Conservation (phyloP, 2,888 invertebrate genomes). For the Sympetrum striolatum region DNA sequence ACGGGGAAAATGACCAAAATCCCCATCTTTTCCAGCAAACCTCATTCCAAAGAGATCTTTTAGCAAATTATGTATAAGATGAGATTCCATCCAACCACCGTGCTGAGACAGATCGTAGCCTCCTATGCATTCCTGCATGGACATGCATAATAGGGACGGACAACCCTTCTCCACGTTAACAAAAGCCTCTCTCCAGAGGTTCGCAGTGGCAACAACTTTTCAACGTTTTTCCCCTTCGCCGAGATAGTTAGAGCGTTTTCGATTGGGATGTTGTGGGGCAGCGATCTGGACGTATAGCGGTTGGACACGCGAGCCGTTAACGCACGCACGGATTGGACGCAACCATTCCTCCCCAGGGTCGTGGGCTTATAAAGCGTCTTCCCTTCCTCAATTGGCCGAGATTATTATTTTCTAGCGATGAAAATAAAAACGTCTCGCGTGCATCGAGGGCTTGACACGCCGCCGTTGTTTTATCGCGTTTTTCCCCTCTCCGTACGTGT, state of each 20-base stretch:
- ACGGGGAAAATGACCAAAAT: too few relatives aligned
- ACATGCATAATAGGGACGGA: too few relatives aligned
- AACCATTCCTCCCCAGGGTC: not conserved
- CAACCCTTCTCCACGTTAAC: too few relatives aligned
- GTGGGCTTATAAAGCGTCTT: not conserved
- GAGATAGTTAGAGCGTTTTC: not conserved
- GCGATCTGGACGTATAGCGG: not conserved
- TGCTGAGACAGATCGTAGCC: too few relatives aligned
- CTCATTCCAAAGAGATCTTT: too few relatives aligned
- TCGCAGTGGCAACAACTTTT: not conserved
- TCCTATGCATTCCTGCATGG: too few relatives aligned
- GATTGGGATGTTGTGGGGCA: not conserved
- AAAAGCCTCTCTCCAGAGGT: not conserved
- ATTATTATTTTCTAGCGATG: not conserved
- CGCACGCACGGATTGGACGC: not conserved
- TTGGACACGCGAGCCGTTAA: not conserved
- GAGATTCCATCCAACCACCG: too few relatives aligned
- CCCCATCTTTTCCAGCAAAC: too few relatives aligned
- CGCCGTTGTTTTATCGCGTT: not conserved
- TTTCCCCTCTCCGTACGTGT: not conserved
- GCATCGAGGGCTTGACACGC: not conserved
- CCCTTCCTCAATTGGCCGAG: not conserved
- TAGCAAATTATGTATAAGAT: too few relatives aligned
- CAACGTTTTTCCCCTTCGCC: not conserved
- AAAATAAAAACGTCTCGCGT: constrained; percentile 6